A percentile compares a stretch with the other conserved stretches of the same genome.
Conservation (phyloP, 1,140 invertebrate genomes). For the Papilio polytes region DNA sequence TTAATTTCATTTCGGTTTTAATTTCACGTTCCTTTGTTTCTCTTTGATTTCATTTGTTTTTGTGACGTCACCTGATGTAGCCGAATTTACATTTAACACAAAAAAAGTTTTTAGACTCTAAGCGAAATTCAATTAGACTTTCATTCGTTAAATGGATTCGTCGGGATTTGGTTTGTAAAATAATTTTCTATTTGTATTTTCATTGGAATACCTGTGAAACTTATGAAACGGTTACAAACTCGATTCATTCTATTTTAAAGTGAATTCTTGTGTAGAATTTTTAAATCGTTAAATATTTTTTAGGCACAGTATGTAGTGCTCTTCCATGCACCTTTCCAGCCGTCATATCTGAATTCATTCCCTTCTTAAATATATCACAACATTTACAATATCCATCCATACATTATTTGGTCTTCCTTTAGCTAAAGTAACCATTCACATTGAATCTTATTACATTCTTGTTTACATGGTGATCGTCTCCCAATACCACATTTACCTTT, state of each 20-base stretch:
- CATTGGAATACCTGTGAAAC: background rate
- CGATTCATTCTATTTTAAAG: background rate
- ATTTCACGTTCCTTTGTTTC: constrained; percentile 4
- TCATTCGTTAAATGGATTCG: constrained; percentile 3
- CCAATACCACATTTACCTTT: no score
- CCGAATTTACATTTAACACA: constrained; percentile 1
- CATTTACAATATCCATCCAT: no score
- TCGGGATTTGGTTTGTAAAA: constrained; percentile 13
- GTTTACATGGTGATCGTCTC: no score
- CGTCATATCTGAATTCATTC: no score
- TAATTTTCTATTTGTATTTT: constrained; percentile 21
- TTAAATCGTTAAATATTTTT: background rate
- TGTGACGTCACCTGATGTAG: background rate
- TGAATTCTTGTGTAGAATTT: background rate
- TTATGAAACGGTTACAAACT: background rate
- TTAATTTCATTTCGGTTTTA: background rate
- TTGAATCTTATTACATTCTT: no score
- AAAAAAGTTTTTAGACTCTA: background rate
- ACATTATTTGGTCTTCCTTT: no score
- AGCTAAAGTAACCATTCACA: no score
- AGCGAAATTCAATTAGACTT: constrained; percentile 12
- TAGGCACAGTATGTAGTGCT: no score
- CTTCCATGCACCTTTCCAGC: no score
- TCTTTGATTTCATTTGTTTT: background rate
- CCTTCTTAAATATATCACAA: no score